Evolutionary conservation across 2,113 vertebrate genomes (phyloP).

Genomic region (Chaenogobius annularis): DNA sequence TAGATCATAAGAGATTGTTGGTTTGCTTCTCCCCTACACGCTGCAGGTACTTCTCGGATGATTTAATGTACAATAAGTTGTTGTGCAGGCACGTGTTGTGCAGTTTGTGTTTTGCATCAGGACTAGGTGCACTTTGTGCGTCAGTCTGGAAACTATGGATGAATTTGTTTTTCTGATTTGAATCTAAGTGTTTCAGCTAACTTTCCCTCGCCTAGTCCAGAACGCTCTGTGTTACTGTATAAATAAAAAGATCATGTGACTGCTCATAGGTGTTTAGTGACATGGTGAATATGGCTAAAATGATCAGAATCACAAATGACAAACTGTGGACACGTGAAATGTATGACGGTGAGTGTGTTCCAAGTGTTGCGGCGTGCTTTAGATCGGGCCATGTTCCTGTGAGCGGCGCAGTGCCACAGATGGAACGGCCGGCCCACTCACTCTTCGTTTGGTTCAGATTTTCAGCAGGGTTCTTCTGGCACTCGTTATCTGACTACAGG

Average conservation of each 20-base stretch:
- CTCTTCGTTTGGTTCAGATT: not conserved
- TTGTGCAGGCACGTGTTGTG: too few species aligned
- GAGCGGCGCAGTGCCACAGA: slow-evolving; percentile 1
- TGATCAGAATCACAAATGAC: not conserved
- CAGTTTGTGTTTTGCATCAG: too few species aligned
- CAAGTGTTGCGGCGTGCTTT: not conserved
- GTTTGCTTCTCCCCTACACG: too few species aligned
- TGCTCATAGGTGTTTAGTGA: not conserved
- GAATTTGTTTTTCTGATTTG: not conserved
- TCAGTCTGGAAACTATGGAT: too few species aligned
- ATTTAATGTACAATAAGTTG: too few species aligned
- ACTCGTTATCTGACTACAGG: not conserved
- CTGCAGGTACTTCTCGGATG: too few species aligned
- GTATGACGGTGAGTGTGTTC: not conserved
- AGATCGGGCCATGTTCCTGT: not conserved
- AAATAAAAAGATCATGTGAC: not conserved
- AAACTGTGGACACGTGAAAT: not conserved
- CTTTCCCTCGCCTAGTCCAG: not conserved
- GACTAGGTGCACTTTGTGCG: too few species aligned
- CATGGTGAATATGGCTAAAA: not conserved
- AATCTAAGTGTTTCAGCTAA: not conserved
- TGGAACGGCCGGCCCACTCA: not conserved
- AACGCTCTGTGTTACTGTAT: not conserved
- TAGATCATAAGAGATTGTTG: too few species aligned
- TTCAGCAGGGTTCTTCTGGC: not conserved